These are phyloP conservation scores for Troides aeacus DNA, from an alignment of 2,888 invertebrate species.

Conservation along the genomic window DNA sequence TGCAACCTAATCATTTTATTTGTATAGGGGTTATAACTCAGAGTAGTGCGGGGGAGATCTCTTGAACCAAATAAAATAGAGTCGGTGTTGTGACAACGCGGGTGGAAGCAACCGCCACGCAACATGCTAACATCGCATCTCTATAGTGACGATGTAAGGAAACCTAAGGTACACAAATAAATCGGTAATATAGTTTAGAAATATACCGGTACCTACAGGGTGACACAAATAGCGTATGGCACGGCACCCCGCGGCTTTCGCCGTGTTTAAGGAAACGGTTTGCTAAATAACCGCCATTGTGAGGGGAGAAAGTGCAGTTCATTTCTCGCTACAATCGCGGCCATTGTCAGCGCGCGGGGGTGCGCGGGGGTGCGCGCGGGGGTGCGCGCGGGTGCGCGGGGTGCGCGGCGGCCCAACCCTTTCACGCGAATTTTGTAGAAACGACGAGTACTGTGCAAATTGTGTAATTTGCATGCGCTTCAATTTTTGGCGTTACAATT, in stretches of 20 bases:
- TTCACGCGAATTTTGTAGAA: conserved; percentile 34
- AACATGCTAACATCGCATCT: no score
- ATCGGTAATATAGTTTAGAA: no score
- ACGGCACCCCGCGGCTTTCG: conserved; percentile 1
- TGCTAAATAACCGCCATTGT: conserved; percentile 24
- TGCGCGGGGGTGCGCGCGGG: not conserved
- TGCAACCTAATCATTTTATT: no score
- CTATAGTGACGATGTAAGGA: no score
- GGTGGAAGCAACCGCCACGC: no score
- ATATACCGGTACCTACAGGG: no score
- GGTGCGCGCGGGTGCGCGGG: no score
- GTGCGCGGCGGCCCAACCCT: conserved; percentile 26
- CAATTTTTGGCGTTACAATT: conserved; percentile 24
- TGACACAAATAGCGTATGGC: not conserved
- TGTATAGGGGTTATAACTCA: no score
- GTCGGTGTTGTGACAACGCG: no score
- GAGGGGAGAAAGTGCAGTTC: conserved; percentile 23
- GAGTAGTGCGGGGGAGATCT: no score
- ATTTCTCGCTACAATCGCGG: conserved; percentile 17
- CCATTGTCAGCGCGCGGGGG: conserved; percentile 28
- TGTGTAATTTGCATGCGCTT: conserved; percentile 37
- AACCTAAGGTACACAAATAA: no score
- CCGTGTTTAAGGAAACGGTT: conserved; percentile 4
- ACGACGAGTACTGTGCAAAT: conserved; percentile 33
- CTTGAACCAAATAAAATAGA: no score